Base-by-base conservation (phyloP, 2,888 invertebrate genomes). In the Drosophila dives region DNA sequence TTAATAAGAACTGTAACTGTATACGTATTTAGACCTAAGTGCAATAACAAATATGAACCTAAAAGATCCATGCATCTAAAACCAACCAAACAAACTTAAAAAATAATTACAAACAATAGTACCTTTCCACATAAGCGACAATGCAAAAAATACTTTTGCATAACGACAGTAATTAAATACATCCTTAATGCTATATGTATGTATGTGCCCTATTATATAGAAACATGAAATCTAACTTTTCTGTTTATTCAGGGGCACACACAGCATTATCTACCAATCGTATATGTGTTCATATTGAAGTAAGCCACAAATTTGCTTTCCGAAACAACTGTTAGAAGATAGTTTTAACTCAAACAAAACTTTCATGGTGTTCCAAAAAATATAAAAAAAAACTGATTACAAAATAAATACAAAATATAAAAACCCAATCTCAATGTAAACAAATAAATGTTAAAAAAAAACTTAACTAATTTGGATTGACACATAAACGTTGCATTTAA, bases 11-110 rank as follows among this genome's bases (percentile, higher is more conserved):
- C 69, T 85, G 77, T 86, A 86, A 87, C 79, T 79, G 89, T 84
- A 83, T 83, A 83, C 85, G 83, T 83, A 83, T 83, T 85, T 83
- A 83, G 83, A 75, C 65, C 68, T 83, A 83, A 83, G 83, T 83
- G 83, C 85, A 83, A 83, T 83, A 83, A 71, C 38, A 75, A 71
- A 78, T 64, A 75, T 66, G 69, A 68, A 68, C 55, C 69, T 54
- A 62, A 66, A 62, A 61, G 64, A 80, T 64, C 87, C 70, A 59
- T 63, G 56, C 72, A 75, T 54, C 63, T 51, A 62, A 54, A 65
- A 62, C 45, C 69, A 72, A 80, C 49, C 69, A 66, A 73, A 62
- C 53, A 73, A 66, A 49, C 15, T 60, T 60, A 70, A 77, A 72
- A 67, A 64, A 66, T 63, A 80, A 76, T 72, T 72, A 78, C 69